phyloP scores from a whole-genome alignment of 2,113 vertebrate genomes.

The Lota lota region DNA sequence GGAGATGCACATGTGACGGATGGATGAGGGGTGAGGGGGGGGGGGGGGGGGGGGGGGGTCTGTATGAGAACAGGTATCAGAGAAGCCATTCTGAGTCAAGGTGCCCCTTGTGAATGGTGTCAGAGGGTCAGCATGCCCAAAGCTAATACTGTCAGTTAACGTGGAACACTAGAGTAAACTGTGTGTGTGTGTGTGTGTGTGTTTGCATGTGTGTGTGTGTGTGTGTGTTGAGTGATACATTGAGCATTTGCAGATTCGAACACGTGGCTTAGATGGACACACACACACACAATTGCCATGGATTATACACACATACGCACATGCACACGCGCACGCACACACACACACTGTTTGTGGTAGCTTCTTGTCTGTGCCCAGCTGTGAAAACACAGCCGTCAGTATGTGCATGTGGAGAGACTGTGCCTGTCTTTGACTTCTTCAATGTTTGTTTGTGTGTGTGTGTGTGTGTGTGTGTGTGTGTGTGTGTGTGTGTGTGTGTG shows the following conservation, averaged over 20 bases:
- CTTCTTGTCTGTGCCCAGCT: constrained; percentile 57
- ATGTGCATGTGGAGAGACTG: constrained; percentile 28
- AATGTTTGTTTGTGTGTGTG: neutral
- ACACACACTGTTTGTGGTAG: constrained; percentile 40
- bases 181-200: constrained; percentile 25
- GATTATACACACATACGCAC: neutral
- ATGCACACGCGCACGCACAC: neutral
- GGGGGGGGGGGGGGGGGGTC: too few species aligned
- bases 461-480: constrained; percentile 37
- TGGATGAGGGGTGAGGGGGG: constrained; percentile 7
- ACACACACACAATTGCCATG: too few species aligned
- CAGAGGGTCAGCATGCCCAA: constrained; percentile 9
- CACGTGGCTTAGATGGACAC: too few species aligned
- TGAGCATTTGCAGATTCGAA: too few species aligned
- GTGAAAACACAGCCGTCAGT: constrained; percentile 54
- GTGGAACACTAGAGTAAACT: constrained; percentile 39
- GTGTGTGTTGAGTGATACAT: neutral
- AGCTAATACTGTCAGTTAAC: constrained; percentile 29
- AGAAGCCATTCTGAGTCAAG: constrained; percentile 3
- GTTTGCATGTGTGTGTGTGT: constrained; percentile 12
- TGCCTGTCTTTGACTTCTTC: too few species aligned
- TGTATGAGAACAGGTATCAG: neutral
- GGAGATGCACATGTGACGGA: constrained; percentile 32
- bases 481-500: constrained; percentile 21
- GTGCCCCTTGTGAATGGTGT: constrained; percentile 14